Percentiles rank a stretch among this genome's conserved stretches.
These are phyloP conservation scores for Chloroceryle inda DNA, from an alignment of 2,797 vertebrate genomes.

Conservation along the genomic window DNA sequence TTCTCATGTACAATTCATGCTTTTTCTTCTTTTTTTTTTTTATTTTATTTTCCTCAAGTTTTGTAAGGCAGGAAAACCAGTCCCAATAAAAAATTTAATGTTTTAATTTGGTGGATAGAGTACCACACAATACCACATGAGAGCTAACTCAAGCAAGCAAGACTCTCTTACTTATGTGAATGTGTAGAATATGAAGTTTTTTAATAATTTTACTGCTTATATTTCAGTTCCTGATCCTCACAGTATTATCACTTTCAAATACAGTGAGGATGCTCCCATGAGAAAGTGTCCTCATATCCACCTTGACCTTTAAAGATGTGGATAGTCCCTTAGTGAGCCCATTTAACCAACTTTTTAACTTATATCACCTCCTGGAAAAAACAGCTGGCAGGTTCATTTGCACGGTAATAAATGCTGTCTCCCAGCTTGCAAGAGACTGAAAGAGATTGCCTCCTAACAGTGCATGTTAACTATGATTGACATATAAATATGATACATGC, in stretches of 20 bases:
- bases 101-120: neutral
- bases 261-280: neutral
- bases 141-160: neutral
- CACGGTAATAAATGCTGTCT: constrained; percentile 78
- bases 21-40: neutral
- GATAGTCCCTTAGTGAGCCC: neutral
- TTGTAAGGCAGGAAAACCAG: neutral
- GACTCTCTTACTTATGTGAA: neutral
- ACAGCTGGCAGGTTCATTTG: constrained; percentile 73
- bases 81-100: neutral
- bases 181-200: neutral
- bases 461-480: constrained; percentile 77
- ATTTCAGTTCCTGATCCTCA: neutral
- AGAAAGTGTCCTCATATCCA: neutral
- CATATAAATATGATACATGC: constrained; percentile 49
- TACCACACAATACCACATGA: neutral
- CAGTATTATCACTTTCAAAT: neutral
- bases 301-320: neutral
- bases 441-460: constrained; percentile 69
- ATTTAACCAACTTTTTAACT: constrained; percentile 65
- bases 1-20: neutral
- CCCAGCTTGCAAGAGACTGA: constrained; percentile 44
- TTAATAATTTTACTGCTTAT: neutral
- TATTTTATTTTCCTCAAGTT: neutral
- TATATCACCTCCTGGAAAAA: constrained; percentile 47